Percentiles rank a stretch among this genome's conserved stretches.
phyloP scores from a whole-genome alignment of 2,797 vertebrate genomes.

The Arnoldichthys spilopterus region DNA sequence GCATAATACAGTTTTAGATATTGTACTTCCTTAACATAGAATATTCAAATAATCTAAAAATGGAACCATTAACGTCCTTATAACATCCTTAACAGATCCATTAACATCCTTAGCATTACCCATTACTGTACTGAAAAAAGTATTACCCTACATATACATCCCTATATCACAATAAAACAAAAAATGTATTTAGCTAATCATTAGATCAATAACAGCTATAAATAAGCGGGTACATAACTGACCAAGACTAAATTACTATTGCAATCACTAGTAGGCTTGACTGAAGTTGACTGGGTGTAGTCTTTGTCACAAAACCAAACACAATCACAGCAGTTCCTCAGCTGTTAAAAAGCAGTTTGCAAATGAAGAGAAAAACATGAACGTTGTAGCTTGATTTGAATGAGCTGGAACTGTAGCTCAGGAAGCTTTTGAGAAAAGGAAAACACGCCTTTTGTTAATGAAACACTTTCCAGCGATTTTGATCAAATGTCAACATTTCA shows the following conservation, averaged over 20 bases:
- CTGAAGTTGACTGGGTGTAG: background rate
- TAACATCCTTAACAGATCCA: too few relatives aligned
- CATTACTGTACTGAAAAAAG: too few relatives aligned
- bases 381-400: background rate
- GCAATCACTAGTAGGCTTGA: too few relatives aligned
- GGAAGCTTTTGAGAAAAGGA: constrained; percentile 12
- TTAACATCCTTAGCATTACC: too few relatives aligned
- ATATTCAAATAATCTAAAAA: too few relatives aligned
- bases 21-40: too few relatives aligned
- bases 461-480: constrained; percentile 13
- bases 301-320: background rate
- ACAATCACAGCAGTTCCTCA: background rate
- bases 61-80: too few relatives aligned
- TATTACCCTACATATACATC: too few relatives aligned
- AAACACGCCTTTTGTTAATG: constrained; percentile 19
- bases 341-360: background rate
- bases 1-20: too few relatives aligned
- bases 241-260: background rate
- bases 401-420: background rate
- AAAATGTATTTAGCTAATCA: too few relatives aligned
- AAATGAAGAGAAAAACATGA: background rate
- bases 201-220: too few relatives aligned
- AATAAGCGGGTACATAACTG: background rate
- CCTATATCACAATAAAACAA: too few relatives aligned
- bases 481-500: constrained; percentile 36